These are phyloP conservation scores for Bombyx huttoni DNA, from an alignment of 2,888 invertebrate genomes.

Conservation along the genomic window DNA sequence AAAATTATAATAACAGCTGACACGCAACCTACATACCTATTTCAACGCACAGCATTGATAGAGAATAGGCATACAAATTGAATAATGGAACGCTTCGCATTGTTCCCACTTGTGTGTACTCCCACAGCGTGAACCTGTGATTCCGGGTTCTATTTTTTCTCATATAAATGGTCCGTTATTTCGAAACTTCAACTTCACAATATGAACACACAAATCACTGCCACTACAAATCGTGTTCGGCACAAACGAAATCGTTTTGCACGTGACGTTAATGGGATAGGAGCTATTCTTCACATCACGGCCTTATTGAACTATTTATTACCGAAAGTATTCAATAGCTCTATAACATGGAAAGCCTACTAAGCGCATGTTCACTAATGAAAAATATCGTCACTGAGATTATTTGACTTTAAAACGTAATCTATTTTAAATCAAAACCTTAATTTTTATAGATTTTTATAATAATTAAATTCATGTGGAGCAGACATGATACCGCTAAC, in stretches of 20 bases:
- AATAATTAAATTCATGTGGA: too few species aligned
- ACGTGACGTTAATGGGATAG: conserved; percentile 56
- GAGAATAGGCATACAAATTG: too few species aligned
- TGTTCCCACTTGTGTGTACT: conserved; percentile 8
- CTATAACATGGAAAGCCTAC: background rate
- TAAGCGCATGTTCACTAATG: background rate
- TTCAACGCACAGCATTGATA: too few species aligned
- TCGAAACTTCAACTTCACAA: conserved; percentile 32
- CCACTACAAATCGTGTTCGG: conserved; percentile 45
- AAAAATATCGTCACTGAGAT: too few species aligned
- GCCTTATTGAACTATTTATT: conserved; percentile 54
- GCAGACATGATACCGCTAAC: too few species aligned
- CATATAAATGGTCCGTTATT: conserved; percentile 22
- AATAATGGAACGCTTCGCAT: conserved; percentile 6
- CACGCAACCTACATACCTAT: too few species aligned
- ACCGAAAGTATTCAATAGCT: conserved; percentile 20
- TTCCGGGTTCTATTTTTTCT: conserved; percentile 9
- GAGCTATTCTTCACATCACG: conserved; percentile 51
- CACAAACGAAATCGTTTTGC: conserved; percentile 42
- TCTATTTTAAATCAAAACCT: too few species aligned
- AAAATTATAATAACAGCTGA: too few species aligned
- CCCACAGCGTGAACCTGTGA: conserved; percentile 1
- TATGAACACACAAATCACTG: conserved; percentile 44
- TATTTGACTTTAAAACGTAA: too few species aligned
- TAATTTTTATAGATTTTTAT: too few species aligned